phyloP scores from a whole-genome alignment of 2,113 vertebrate species.

The Thalassoma bifasciatum region DNA sequence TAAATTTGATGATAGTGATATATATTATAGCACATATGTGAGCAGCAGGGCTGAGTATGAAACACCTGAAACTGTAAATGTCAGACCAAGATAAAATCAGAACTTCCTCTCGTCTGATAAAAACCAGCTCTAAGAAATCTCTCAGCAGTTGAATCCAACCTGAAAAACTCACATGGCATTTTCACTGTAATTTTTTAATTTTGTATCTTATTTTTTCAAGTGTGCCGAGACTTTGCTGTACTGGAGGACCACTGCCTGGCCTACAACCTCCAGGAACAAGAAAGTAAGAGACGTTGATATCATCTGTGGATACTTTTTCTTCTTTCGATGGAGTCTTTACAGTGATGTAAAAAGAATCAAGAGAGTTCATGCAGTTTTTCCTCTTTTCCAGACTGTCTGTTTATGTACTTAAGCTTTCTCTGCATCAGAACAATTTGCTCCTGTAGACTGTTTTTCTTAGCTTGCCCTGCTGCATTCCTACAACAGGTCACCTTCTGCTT shows the following conservation, averaged over 20 bases:
- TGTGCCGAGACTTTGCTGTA: conserved; percentile 94
- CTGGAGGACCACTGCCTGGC: conserved; percentile 96
- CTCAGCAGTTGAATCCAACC: background rate
- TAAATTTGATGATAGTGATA: too few species aligned
- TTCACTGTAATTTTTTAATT: background rate
- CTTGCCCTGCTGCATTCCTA: conserved; percentile 9
- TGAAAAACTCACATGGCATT: background rate
- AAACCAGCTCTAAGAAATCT: background rate
- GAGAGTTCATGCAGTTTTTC: background rate
- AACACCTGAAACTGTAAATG: background rate
- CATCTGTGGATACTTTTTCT: background rate
- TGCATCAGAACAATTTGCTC: background rate
- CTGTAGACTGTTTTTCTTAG: background rate
- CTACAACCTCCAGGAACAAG: conserved; percentile 97
- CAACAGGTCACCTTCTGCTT: background rate
- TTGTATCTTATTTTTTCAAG: conserved; percentile 71
- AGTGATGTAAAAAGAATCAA: background rate
- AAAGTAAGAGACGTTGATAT: conserved; percentile 86
- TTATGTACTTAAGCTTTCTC: conserved; percentile 1
- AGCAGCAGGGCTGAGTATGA: conserved; percentile 29
- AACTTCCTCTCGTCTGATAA: background rate
- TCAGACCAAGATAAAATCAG: background rate
- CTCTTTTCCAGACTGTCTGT: background rate
- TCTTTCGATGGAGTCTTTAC: background rate
- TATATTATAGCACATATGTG: too few species aligned